Base-by-base conservation (phyloP, 1,140 invertebrate species). In the Geopemphigus sp. region DNA sequence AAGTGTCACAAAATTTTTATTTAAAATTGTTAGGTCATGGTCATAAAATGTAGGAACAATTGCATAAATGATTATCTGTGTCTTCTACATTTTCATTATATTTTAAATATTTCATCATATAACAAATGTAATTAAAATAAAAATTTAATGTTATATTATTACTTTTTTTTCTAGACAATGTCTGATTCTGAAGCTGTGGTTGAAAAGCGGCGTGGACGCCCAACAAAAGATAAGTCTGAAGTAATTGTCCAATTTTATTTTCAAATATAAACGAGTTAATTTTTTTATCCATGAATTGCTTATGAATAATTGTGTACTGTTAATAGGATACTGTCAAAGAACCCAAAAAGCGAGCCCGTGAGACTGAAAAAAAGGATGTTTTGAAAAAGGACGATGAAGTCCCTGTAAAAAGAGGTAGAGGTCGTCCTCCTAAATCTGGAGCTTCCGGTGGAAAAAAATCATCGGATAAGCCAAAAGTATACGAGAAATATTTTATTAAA, bases 201-300 rank as follows among this genome's bases (percentile, higher is more conserved):
- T 26, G 74, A 78, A 63, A 78, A 78, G 10, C 63, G 74, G 24
- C 74, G 74, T 78, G 74, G 74, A 63, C 74, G 74, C 17, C 74
- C 74, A 2, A 5, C 74, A 47, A 72, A 72, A 54, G 68, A 72
- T 10, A 78, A 78, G 57, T 61, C 74, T 11, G 74, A 78, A 4
- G 74, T 78, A 78, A 63, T 59, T 76, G n/a, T 14, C 39, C 4
- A 54, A 63, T 63, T 63, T 8, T n/a, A n/a, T n/a, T n/a, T n/a
- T n/a, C n/a, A n/a, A n/a, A n/a, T n/a, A n/a, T n/a, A n/a, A n/a
- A n/a, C n/a, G n/a, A n/a, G n/a, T n/a, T n/a, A n/a, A n/a, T n/a
- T n/a, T n/a, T n/a, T n/a, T n/a, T n/a, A n/a, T n/a, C n/a, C n/a
- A n/a, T n/a, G n/a, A n/a, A 8, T 39, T 39, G 32, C 32, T 39